phyloP scores from a whole-genome alignment of 2,113 vertebrate genomes.

The Girardinichthys multiradiatus region DNA sequence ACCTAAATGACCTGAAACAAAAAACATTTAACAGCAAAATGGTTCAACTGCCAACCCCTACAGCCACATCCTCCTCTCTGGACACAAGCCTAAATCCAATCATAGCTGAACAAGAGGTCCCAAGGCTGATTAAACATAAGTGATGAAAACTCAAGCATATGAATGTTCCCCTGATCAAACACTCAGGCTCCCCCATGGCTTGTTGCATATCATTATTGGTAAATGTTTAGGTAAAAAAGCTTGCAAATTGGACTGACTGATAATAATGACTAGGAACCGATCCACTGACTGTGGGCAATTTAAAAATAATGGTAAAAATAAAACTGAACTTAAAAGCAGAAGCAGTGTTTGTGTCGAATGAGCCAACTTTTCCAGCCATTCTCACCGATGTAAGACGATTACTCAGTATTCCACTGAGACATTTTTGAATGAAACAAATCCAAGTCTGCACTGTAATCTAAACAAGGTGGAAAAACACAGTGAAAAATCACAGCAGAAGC shows the following conservation, averaged over 20 bases:
- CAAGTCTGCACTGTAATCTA: not conserved
- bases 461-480: too few relatives aligned
- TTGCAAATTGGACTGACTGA: not conserved
- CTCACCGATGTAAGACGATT: not conserved
- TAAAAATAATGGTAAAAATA: not conserved
- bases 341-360: not conserved
- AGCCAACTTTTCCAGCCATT: not conserved
- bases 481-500: too few relatives aligned
- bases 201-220: too few relatives aligned
- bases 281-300: not conserved
- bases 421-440: not conserved
- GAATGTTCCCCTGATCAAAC: not conserved
- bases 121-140: not conserved
- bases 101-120: not conserved
- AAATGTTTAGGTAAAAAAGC: not conserved
- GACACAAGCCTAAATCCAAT: not conserved
- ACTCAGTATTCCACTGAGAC: not conserved
- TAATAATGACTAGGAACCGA: not conserved
- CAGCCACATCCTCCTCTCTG: not conserved
- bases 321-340: conserved; percentile 5
- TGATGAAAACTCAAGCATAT: not conserved
- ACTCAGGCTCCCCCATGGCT: not conserved
- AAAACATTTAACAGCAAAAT: too few relatives aligned
- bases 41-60: too few relatives aligned
- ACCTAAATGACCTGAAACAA: not conserved